Evolutionary conservation across 2,113 vertebrate genomes (phyloP), one percentile per base, ranked within the genome.

Genomic region (Caloenas nicobarica): DNA sequence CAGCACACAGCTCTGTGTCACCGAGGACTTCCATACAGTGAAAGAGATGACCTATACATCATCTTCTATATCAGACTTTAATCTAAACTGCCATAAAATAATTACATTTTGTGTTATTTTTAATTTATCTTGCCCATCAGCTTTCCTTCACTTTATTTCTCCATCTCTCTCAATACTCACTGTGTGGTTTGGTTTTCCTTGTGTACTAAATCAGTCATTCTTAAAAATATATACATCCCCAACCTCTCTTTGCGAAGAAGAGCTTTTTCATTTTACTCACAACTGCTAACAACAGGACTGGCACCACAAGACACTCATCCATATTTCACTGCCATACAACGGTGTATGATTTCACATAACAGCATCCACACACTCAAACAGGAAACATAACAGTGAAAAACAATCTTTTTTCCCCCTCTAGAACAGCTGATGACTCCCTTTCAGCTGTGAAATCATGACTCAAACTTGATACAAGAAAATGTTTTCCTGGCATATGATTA

Each of bases 1-100:
- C 36, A 97, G 70, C 86, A 91, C 97, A 94, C 60, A 58, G 60
- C n/a, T 74, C 76, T 11, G 18, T 6, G 23, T 2, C 61, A 26
- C 4, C 61, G 44, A 33, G 24, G 33, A 29, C 66, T 16, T 42
- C 18, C 14, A 7, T 3, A 1, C 7, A 58, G 46, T 29, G 40
- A 56, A 33, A 51, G 11, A 26, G 31, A 77, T 10, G 7, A 57
- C 21, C 7, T 42, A 2, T 1, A 6, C 25, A 8, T 3, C 9
- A 65, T 15, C 34, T 28, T 34, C 33, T 0, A 7, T 0, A n/a
- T 4, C 33, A 33, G 31, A 23, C 46, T 70, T 80, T 14, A 57
- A 78, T 29, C 23, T 50, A 71, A 56, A 16, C 26, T 9, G 11
- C 18, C 48, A 36, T 7, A 18, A 60, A 88, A 81, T 19, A 73